Evolutionary conservation across 2,888 invertebrate species (phyloP), one percentile per base, ranked within the genome.

Genomic region (Cataglyphis cursor): DNA sequence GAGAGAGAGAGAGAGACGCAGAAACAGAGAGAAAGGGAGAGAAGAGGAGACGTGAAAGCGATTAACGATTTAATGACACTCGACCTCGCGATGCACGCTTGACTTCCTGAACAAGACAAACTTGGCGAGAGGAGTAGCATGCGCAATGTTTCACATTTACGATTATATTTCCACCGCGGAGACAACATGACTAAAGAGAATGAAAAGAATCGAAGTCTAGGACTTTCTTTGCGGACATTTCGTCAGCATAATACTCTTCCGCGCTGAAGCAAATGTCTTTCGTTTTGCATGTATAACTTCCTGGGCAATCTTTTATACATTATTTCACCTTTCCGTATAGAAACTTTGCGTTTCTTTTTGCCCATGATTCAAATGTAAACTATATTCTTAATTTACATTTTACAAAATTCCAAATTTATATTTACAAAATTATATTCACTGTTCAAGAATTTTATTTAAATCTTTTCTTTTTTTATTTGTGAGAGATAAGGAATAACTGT

Each of bases 51-150:
- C 75, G 90, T 78, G 89, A 89, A 82, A 89, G 85, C 87, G 87
- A 90, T 89, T 89, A 89, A 87, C 81, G 78, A 85, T 64, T 82
- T 82, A 83, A 82, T 57, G 78, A 78, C 80, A 66, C 54, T 44
- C 75, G 57, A 82, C 74, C 81, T 51, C 82, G 44, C 41, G 81
- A 65, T 88, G 66, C 62, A 57, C 31, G 48, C 62, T 44, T 24
- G 59, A 81, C 65, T 66, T 82, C 66, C 65, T 73, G 74, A 28
- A 73, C 57, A 31, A 59, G 35, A 41, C 48, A 62, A 57, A 66
- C 65, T 54, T 21, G 44, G 66, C 35, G 59, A 80, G 65, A 66
- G 10, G 57, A 41, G 28, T 4, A 54, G 24, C 35, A 24, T 24
- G 24, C 12, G 24, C 59, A 31, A 38, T 15, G 48, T 65, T 78